Evolutionary conservation across 2,888 invertebrate species (phyloP).

Genomic region (Drosophila testacea): DNA sequence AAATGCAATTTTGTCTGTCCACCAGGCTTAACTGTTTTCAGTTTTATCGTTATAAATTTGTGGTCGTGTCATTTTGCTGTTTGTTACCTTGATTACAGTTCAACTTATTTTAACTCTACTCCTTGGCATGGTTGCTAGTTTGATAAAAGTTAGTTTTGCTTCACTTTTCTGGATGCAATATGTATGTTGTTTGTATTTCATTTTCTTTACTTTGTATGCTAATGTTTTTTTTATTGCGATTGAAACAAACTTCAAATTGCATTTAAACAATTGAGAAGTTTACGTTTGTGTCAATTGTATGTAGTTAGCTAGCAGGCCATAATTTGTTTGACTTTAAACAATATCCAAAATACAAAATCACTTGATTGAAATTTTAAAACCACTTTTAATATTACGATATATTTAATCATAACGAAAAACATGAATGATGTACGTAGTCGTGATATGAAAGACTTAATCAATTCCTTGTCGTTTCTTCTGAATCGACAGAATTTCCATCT

Average conservation of each 20-base stretch:
- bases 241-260: conserved; percentile 31
- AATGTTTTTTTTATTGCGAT: conserved; percentile 38
- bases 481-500: conserved; percentile 21
- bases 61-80: conserved; percentile 35
- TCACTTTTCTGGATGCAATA: conserved; percentile 24
- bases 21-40: conserved; percentile 13
- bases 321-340: background rate
- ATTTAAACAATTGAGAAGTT: conserved; percentile 13
- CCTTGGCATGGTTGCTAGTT: conserved; percentile 3
- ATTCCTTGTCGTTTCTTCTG: conserved; percentile 25
- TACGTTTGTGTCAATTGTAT: background rate
- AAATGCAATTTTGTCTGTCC: conserved; percentile 1
- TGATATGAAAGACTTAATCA: conserved; percentile 30
- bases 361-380: background rate
- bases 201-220: conserved; percentile 23
- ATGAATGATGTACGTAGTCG: conserved; percentile 41
- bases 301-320: background rate
- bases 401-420: background rate
- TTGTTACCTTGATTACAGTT: conserved; percentile 55
- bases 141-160: conserved; percentile 36
- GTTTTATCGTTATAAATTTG: conserved; percentile 47
- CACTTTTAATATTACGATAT: background rate
- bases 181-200: conserved; percentile 3
- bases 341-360: background rate
- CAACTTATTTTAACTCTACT: conserved; percentile 33